Percentiles rank a stretch among this genome's conserved stretches.
These are phyloP conservation scores for Porites rus DNA, from an alignment of 92 coral and sea anemone genomes.

Conservation along the genomic window DNA sequence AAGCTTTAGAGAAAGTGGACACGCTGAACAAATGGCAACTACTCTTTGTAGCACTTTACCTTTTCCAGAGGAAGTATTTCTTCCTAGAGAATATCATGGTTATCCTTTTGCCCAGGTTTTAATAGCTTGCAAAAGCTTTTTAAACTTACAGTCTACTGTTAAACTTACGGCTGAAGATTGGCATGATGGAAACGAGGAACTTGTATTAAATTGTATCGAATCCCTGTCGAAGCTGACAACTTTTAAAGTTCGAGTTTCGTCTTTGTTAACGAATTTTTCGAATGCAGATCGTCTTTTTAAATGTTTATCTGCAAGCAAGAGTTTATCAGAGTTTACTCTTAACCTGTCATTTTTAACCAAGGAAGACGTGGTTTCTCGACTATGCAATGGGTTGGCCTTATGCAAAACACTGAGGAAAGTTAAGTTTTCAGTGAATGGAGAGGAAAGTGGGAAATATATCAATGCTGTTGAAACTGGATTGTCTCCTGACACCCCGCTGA, in stretches of 20 bases:
- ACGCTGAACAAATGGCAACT: neutral
- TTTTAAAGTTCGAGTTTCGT: too few species aligned
- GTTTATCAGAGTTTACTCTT: too few species aligned
- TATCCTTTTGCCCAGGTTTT: neutral
- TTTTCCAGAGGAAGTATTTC: neutral
- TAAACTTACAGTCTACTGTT: neutral
- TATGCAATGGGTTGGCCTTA: neutral
- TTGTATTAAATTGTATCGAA: neutral
- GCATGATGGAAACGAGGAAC: neutral
- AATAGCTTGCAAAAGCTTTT: neutral
- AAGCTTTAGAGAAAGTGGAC: slow-evolving; percentile 3
- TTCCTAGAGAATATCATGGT: too few species aligned
- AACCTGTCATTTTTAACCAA: too few species aligned
- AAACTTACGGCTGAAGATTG: neutral
- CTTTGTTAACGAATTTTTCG: too few species aligned
- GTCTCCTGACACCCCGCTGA: neutral
- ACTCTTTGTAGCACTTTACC: neutral
- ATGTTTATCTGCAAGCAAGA: neutral
- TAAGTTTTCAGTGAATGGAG: neutral
- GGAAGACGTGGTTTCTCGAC: too few species aligned
- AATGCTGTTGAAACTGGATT: neutral
- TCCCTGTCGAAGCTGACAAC: neutral
- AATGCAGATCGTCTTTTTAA: neutral
- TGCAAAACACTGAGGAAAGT: neutral
- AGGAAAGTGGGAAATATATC: neutral